These are phyloP conservation scores for Dolomedes plantarius DNA, from an alignment of 2,888 invertebrate species.

Conservation along the genomic window DNA sequence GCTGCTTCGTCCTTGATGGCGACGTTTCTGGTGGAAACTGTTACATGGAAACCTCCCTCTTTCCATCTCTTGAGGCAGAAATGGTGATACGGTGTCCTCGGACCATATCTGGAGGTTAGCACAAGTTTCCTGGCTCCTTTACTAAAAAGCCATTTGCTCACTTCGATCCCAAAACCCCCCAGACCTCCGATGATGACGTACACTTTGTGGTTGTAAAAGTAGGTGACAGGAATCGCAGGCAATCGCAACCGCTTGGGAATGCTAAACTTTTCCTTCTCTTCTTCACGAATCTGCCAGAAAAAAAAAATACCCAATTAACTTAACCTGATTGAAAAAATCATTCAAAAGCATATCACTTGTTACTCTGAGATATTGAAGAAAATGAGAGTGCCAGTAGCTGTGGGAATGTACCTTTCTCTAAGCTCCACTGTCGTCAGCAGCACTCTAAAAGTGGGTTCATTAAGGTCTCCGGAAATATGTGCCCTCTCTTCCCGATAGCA, in stretches of 20 bases:
- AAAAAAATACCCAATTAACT: no score
- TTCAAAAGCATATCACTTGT: no score
- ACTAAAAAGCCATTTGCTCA: constrained; percentile 90
- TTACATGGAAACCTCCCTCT: constrained; percentile 82
- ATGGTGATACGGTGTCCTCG: constrained; percentile 94
- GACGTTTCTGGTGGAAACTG: constrained; percentile 84
- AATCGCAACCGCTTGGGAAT: constrained; percentile 78
- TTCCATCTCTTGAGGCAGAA: constrained; percentile 84
- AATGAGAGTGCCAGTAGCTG: no score
- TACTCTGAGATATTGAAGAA: no score
- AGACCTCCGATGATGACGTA: constrained; percentile 84
- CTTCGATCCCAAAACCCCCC: constrained; percentile 97
- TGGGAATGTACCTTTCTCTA: no score
- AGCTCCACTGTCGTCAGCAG: no score
- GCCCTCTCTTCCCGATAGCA: no score
- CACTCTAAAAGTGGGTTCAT: no score
- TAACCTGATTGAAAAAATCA: no score
- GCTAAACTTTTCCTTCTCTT: constrained; percentile 80
- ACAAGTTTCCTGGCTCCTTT: constrained; percentile 91
- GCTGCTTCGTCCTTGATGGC: constrained; percentile 84
- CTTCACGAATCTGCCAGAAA: constrained; percentile 83
- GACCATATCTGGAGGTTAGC: constrained; percentile 91
- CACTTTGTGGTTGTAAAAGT: constrained; percentile 80
- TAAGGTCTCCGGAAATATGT: no score
- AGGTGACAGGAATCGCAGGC: constrained; percentile 88